Conservation (phyloP, 2,888 invertebrate species). For the Drosophila macrothrix region DNA sequence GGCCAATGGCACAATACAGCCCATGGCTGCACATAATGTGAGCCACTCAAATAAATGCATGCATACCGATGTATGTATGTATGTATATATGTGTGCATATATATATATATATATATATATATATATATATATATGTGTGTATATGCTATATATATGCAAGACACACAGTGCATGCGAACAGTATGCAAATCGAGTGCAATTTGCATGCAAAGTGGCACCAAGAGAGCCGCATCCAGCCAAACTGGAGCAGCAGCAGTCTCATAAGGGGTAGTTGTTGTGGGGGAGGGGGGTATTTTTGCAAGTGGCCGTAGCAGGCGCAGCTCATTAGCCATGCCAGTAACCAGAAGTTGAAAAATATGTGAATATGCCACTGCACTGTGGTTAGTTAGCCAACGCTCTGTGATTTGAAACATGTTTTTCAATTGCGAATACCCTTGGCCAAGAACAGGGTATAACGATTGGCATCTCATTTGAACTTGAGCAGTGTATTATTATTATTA, state of each 20-base stretch:
- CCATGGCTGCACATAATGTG: conserved; percentile 64
- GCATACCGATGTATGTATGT: conserved; percentile 12
- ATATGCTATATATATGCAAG: conserved; percentile 6
- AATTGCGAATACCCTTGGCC: conserved; percentile 6
- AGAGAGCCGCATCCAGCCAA: conserved; percentile 55
- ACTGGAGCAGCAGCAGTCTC: conserved; percentile 34
- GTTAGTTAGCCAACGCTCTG: conserved; percentile 28
- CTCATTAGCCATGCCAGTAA: conserved; percentile 60
- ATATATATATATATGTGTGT: not conserved
- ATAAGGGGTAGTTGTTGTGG: not conserved
- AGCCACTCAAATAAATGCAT: conserved; percentile 16
- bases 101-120: conserved; percentile 10
- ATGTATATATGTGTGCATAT: not conserved
- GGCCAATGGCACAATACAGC: conserved; percentile 36
- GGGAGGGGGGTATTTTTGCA: not conserved
- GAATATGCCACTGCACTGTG: conserved; percentile 39
- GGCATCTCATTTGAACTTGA: not conserved
- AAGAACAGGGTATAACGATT: not conserved
- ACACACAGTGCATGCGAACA: conserved; percentile 70
- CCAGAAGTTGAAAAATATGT: conserved; percentile 9
- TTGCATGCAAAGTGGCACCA: conserved; percentile 76
- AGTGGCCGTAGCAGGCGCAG: conserved; percentile 36
- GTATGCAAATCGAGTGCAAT: conserved; percentile 76
- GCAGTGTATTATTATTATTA: not conserved
- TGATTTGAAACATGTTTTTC: conserved; percentile 20